Evolutionary conservation across 2,113 vertebrate genomes (phyloP), one percentile per base, ranked within the genome.

Genomic region (Polyodon spathula): DNA sequence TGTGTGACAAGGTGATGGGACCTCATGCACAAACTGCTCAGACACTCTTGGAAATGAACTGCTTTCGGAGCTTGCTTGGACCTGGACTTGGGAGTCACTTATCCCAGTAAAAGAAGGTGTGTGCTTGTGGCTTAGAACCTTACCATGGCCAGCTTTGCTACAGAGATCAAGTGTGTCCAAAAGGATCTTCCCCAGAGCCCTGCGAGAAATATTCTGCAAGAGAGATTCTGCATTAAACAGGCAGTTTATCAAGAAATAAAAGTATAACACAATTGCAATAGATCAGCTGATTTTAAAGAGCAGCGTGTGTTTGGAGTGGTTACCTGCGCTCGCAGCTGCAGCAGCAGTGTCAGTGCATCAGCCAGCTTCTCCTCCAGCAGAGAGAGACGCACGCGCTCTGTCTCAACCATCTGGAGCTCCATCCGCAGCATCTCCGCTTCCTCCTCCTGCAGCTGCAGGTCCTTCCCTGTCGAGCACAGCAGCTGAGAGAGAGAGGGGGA

Each of bases 301-400:
- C n/a, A n/a, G n/a, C n/a, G n/a, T 11, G 37, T 17, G 10, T 16
- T 8, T 2, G 8, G 5, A 7, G 54, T 9, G 9, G 17, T 48
- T 43, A 82, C 85, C 76, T 84, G 78, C 16, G 73, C 71, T 38
- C 67, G 76, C 1, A 86, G 69, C 61, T 84, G 76, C 59, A 81
- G 75, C 59, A 87, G 71, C 62, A 84, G 58, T 6, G 73, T 65
- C 6, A 88, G 78, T 0, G 78, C 72, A 8, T 83, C 82, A 3
- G 75, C 68, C 41, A 87, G 73, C 46, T 80, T 85, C 55, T 79
- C 77, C 60, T 86, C 84, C 60, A 84, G 66, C 56, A 82, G n/a
- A 54, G 64, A 78, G 54, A 83, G 70, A 12, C 63, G 73, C 2
- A 69, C 72, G 43, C 65, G 74, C 1, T 77, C 74, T 2, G 69